These are phyloP conservation scores for Nothocercus julius DNA, from an alignment of 2,113 vertebrate genomes.

Conservation along the genomic window DNA sequence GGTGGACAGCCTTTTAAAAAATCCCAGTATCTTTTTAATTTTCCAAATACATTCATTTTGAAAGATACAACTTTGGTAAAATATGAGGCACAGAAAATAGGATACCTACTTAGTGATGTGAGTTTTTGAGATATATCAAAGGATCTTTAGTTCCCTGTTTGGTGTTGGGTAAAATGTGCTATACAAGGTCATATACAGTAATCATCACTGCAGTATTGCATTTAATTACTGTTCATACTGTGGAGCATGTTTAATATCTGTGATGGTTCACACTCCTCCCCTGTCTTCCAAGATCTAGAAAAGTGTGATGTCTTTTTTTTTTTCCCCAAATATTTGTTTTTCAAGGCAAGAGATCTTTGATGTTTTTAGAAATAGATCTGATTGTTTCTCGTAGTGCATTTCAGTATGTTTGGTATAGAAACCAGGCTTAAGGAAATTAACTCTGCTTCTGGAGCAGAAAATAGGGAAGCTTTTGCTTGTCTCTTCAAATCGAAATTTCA, in stretches of 20 bases:
- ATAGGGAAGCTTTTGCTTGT: neutral
- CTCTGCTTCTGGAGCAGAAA: neutral
- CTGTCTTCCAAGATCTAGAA: neutral
- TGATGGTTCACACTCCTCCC: neutral
- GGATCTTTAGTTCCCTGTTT: neutral
- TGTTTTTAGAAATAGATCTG: neutral
- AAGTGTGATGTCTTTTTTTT: too few relatives aligned
- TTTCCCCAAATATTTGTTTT: too few relatives aligned
- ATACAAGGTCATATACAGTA: neutral
- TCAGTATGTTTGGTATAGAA: neutral
- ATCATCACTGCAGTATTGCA: neutral
- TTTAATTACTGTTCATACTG: neutral
- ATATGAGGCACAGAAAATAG: neutral
- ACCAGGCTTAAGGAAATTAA: neutral
- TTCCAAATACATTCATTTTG: neutral
- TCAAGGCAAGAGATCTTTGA: neutral
- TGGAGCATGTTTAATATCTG: neutral
- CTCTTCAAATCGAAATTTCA: neutral
- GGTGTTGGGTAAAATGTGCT: neutral
- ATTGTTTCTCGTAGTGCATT: neutral
- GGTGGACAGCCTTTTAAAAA: neutral
- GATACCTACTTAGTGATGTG: neutral
- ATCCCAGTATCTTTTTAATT: too few relatives aligned
- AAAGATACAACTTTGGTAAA: neutral
- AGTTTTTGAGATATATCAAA: neutral